A percentile compares a stretch with the other conserved stretches of the same genome.
These are phyloP conservation scores for Xanthostigma xanthostigma DNA, from an alignment of 2,888 invertebrate genomes.

Conservation along the genomic window DNA sequence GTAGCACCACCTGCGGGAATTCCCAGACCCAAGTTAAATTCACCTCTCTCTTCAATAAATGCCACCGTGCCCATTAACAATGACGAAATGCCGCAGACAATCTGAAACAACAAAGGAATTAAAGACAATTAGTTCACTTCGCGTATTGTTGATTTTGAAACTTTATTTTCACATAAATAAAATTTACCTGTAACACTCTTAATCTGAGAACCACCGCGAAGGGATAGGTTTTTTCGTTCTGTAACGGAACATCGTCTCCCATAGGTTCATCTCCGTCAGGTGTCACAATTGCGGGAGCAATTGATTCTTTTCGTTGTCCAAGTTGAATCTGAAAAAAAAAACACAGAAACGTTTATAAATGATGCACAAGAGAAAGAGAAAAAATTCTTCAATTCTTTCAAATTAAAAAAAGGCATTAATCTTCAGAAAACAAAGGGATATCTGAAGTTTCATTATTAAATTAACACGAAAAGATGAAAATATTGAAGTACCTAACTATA, in stretches of 20 bases:
- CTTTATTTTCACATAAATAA: neutral
- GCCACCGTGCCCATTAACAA: slow-evolving; percentile 48
- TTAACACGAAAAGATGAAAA: too few species aligned
- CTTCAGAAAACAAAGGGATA: too few species aligned
- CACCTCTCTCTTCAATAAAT: slow-evolving; percentile 44
- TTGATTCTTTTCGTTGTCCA: slow-evolving; percentile 38
- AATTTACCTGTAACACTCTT: slow-evolving; percentile 38
- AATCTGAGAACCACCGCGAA: slow-evolving; percentile 40
- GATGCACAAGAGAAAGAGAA: too few species aligned
- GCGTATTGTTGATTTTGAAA: neutral
- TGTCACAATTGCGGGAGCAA: slow-evolving; percentile 32
- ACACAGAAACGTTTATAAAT: slow-evolving; percentile 12
- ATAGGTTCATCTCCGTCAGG: slow-evolving; percentile 26
- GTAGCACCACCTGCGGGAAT: slow-evolving; percentile 44
- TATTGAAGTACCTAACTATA: too few species aligned
- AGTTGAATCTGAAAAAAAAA: slow-evolving; percentile 37
- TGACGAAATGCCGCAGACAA: slow-evolving; percentile 44
- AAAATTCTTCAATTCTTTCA: too few species aligned
- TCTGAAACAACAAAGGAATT: slow-evolving; percentile 26
- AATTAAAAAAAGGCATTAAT: too few species aligned
- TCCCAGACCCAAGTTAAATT: slow-evolving; percentile 43
- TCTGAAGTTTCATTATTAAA: too few species aligned
- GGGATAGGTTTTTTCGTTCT: slow-evolving; percentile 26
- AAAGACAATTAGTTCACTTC: slow-evolving; percentile 5
- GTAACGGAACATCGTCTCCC: slow-evolving; percentile 11